Evolutionary conservation across 2,888 invertebrate genomes (phyloP), one percentile per base, ranked within the genome.

Genomic region (Eretmocerus hayati): DNA sequence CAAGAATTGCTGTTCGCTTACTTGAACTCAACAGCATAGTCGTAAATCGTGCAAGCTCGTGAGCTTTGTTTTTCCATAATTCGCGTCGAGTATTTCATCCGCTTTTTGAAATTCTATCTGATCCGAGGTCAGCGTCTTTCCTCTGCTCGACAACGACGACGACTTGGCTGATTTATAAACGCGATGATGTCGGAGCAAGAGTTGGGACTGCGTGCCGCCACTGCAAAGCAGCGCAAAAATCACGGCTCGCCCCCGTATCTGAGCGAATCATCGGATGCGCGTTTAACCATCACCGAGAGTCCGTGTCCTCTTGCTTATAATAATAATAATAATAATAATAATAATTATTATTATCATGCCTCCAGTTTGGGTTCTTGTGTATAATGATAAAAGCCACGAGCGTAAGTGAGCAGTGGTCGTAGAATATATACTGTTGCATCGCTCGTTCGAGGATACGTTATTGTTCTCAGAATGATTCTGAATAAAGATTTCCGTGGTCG

Each of bases 401-500:
- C 38, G 49, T 44, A 48, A 51, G 55, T 52, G 47, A 47, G 46
- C 44, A 51, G 52, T n/a, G n/a, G n/a, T n/a, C n/a, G n/a, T n/a
- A n/a, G n/a, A n/a, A n/a, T n/a, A n/a, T n/a, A n/a, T n/a, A n/a
- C n/a, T n/a, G n/a, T n/a, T n/a, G n/a, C n/a, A n/a, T n/a, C n/a
- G n/a, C n/a, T n/a, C n/a, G n/a, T n/a, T n/a, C n/a, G n/a, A n/a
- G n/a, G n/a, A n/a, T n/a, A 64, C 62, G 66, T 71, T 71, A 71
- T 71, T 71, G 70, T 71, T 71, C 71, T 65, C 69, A 69, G 71
- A 71, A 71, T 69, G 71, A 71, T 71, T 69, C 64, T 63, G 69
- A 71, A 71, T 71, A 69, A 71, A 71, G 71, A 71, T 71, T 71
- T 66, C 65, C 59, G 59, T 59, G 56, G 37, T 46, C 22, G 33